phyloP scores from a whole-genome alignment of 2,797 vertebrate genomes.

The Enteromius anoplus region DNA sequence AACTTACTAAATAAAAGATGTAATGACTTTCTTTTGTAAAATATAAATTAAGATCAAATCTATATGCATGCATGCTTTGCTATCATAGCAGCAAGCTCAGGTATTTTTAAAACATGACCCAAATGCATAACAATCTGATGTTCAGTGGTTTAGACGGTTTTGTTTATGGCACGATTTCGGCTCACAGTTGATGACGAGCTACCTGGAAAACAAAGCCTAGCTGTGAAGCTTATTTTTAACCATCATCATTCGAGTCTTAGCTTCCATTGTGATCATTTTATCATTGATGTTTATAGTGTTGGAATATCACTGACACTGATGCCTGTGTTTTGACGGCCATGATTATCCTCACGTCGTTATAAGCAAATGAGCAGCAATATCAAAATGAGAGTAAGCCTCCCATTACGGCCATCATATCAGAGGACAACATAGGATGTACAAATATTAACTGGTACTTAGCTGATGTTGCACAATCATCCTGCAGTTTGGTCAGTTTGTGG shows the following conservation, averaged over 20 bases:
- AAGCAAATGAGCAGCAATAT: slow-evolving; percentile 6
- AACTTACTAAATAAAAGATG: slow-evolving; percentile 13
- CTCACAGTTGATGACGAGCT: not conserved
- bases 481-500: slow-evolving; percentile 43
- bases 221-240: slow-evolving; percentile 32
- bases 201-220: slow-evolving; percentile 16
- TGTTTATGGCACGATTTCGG: not conserved
- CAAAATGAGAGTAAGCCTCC: not conserved
- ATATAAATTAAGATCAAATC: not conserved
- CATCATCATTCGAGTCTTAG: not conserved
- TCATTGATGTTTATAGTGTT: not conserved
- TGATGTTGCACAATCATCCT: slow-evolving; percentile 40
- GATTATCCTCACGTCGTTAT: not conserved
- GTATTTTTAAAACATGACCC: slow-evolving; percentile 44
- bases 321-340: not conserved
- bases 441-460: slow-evolving; percentile 43
- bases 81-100: slow-evolving; percentile 5
- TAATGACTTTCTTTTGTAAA: slow-evolving; percentile 6
- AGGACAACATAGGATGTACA: slow-evolving; percentile 24
- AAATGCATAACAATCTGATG: slow-evolving; percentile 40
- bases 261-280: slow-evolving; percentile 9
- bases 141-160: slow-evolving; percentile 10
- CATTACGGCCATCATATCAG: slow-evolving; percentile 10
- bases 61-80: not conserved
- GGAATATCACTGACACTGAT: slow-evolving; percentile 7